Percentiles rank a stretch among this genome's conserved stretches.
Conservation (phyloP, 2,888 invertebrate genomes). For the Lacanobia wlatinum region DNA sequence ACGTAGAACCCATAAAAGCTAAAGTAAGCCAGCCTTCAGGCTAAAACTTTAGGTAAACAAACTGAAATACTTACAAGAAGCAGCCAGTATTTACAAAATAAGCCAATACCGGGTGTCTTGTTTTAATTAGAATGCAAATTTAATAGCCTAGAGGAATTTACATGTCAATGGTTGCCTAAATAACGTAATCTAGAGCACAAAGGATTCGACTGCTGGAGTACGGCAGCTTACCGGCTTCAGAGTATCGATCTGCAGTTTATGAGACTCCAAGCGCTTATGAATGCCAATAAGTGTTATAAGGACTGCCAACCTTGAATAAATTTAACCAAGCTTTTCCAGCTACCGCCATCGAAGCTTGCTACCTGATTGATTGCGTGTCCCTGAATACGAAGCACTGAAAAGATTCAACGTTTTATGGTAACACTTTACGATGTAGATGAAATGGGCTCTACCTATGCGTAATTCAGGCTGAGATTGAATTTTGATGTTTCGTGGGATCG, state of each 20-base stretch:
- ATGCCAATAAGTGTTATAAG: constrained; percentile 74
- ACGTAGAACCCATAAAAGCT: constrained; percentile 23
- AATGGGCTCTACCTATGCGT: constrained; percentile 48
- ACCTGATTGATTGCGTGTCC: constrained; percentile 66
- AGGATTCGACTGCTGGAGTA: constrained; percentile 74
- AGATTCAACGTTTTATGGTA: constrained; percentile 53
- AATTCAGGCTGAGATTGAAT: constrained; percentile 61
- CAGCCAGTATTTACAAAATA: constrained; percentile 70
- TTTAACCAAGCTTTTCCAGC: constrained; percentile 39
- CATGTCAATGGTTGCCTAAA: constrained; percentile 89
- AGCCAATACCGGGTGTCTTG: constrained; percentile 79
- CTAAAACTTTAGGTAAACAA: constrained; percentile 67
- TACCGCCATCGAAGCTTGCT: constrained; percentile 42
- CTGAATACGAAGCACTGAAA: constrained; percentile 59
- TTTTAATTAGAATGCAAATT: constrained; percentile 90
- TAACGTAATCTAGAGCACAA: constrained; percentile 86
- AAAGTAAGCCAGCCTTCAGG: constrained; percentile 33
- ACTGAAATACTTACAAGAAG: constrained; percentile 70
- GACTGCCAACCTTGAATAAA: constrained; percentile 48
- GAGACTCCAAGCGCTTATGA: constrained; percentile 75
- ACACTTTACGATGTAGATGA: constrained; percentile 58
- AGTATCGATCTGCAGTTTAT: constrained; percentile 81
- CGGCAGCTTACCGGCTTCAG: constrained; percentile 75
- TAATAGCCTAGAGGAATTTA: constrained; percentile 89
- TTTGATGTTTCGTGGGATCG: constrained; percentile 50